Conservation (phyloP, 2,888 invertebrate genomes). For the Brachylomia viminalis region DNA sequence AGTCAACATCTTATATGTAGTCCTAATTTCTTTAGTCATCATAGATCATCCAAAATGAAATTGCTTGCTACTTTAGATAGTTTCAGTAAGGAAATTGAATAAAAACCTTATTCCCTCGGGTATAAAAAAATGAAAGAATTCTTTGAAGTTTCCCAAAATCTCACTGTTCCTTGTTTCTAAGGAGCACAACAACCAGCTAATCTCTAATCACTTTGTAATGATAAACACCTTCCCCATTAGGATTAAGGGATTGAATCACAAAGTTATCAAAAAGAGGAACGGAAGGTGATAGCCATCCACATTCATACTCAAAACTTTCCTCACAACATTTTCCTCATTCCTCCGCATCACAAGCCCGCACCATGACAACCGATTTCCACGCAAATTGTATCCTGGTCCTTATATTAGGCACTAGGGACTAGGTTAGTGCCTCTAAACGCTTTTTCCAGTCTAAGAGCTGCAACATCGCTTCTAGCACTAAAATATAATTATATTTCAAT, state of each 20-base stretch:
- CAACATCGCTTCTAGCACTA: too few species aligned
- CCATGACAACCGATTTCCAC: not conserved
- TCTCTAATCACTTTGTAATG: conserved; percentile 8
- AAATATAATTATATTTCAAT: conserved; percentile 39
- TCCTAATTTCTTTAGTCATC: not conserved
- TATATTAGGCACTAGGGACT: not conserved
- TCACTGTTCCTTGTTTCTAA: not conserved
- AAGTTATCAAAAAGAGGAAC: not conserved
- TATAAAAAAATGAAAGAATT: not conserved
- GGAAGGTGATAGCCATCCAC: not conserved
- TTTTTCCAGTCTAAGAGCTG: not conserved
- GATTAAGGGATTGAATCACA: not conserved
- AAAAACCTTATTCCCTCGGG: not conserved
- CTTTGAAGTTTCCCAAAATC: not conserved
- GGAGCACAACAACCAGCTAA: too few species aligned
- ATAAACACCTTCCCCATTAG: not conserved
- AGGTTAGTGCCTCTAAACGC: not conserved
- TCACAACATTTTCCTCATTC: not conserved
- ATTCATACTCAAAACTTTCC: not conserved
- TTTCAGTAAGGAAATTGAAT: not conserved
- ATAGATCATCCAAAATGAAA: not conserved
- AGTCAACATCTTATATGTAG: not conserved
- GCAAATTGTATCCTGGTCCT: not conserved
- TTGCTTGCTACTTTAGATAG: conserved; percentile 16
- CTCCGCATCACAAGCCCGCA: not conserved